Base-by-base conservation (phyloP, 2,113 vertebrate species). In the Platichthys stellatus region DNA sequence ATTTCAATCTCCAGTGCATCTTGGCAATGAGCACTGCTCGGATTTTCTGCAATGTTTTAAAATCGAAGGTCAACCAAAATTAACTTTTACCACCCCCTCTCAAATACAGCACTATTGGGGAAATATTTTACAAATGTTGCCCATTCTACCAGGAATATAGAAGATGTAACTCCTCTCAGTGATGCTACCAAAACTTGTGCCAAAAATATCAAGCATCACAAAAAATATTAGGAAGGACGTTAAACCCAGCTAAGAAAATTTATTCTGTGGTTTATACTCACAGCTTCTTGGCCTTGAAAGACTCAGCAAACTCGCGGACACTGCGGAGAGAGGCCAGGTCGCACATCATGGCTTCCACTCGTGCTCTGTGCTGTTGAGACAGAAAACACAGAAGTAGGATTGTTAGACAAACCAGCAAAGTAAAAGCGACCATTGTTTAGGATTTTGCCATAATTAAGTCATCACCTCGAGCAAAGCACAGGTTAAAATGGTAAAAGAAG, bases 231-330 rank as follows among this genome's bases (percentile, higher is more conserved):
- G 53, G 10, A 56, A 56, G 53, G 45, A 28, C 26, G 26, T 28
- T 28, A 28, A 28, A 28, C 26, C 26, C 26, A 28, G 26, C 26
- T 40, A 40, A 43, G 11, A 43, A 43, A 13, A 43, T 43, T 43
- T 2, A 2, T 43, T 12, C 40, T 43, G 12, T 13, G 40, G 10
- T 70, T 67, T 26, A 53, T 82, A 98, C 98, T 99, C 92, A 99
- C 98, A 98, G 58, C 77, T 97, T 96, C 91, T 94, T 98, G 90
- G 96, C 95, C 92, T 96, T 97, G 93, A 97, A 99, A 21, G 94
- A 94, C 81, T 97, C 95, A 14, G 96, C 95, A 86, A 99, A 99
- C 86, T 93, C 94, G 78, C 94, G 92, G 87, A 99, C 95, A 12
- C 97, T 98, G 73, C 92, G 93, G 78, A 99, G 93, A 70, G 96